phyloP scores from a whole-genome alignment of 2,113 vertebrate species.

The Sorex fumeus region DNA sequence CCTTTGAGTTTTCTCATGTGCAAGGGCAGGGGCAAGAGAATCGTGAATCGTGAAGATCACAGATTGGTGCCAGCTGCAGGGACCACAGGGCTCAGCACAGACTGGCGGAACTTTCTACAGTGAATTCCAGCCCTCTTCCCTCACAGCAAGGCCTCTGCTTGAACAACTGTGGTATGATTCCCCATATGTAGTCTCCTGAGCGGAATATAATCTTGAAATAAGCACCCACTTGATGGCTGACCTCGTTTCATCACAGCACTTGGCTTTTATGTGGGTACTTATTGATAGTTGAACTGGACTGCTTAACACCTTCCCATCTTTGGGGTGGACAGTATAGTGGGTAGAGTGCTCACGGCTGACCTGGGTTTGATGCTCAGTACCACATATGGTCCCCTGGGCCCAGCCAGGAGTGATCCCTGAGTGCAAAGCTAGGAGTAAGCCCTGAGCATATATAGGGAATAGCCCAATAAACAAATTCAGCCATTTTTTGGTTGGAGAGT shows the following conservation, averaged over 20 bases:
- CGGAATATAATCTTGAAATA: neutral
- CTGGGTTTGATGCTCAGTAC: no score
- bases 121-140: neutral
- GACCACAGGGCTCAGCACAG: neutral
- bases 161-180: neutral
- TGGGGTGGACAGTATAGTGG: no score
- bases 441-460: no score
- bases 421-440: no score
- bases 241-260: neutral
- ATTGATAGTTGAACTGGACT: neutral
- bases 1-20: neutral
- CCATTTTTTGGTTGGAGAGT: no score
- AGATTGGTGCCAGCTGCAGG: neutral
- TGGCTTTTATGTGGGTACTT: neutral
- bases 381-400: no score
- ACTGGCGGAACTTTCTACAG: neutral
- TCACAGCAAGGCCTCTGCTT: neutral
- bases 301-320: neutral
- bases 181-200: neutral
- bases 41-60: neutral
- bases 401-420: no score
- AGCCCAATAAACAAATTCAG: no score
- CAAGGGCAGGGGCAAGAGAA: neutral
- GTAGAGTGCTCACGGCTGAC: no score
- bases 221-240: neutral